Evolutionary conservation across 2,113 vertebrate genomes (phyloP).

Genomic region (Carettochelys insculpta): DNA sequence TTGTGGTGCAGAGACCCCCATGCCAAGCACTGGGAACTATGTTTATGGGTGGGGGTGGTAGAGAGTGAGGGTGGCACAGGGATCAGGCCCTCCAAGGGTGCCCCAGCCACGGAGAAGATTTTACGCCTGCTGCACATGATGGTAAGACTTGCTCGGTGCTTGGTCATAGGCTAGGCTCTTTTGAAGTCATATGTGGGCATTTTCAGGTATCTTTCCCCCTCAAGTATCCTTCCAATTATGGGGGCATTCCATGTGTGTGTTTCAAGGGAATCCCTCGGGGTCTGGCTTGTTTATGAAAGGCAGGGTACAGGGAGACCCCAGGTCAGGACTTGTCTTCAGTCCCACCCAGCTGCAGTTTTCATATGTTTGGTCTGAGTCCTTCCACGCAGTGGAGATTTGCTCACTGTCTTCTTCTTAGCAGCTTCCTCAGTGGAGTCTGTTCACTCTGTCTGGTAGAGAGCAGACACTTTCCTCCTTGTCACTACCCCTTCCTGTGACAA

Average conservation of each 20-base stretch:
- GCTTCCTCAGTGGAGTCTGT: neutral
- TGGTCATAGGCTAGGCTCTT: neutral
- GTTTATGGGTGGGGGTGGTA: neutral
- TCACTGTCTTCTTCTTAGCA: too few species aligned
- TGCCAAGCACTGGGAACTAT: neutral
- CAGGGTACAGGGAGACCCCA: neutral
- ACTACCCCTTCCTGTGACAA: neutral
- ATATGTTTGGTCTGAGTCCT: neutral
- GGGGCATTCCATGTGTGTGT: neutral
- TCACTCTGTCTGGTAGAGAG: neutral
- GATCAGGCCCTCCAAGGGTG: neutral
- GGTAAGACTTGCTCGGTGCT: neutral
- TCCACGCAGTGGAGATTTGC: neutral
- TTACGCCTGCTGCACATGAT: neutral
- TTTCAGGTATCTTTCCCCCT: neutral
- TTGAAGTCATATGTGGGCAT: neutral
- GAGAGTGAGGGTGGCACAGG: neutral
- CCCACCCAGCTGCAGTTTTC: neutral
- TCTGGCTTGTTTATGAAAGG: neutral
- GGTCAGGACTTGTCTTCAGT: neutral
- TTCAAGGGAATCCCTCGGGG: neutral
- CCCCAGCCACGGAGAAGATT: neutral
- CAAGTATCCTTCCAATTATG: neutral
- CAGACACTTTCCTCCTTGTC: neutral
- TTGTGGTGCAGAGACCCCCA: neutral